Percentiles rank a stretch among this genome's conserved stretches.
These are phyloP conservation scores for Oscheius sp. DNA, from an alignment of 2,888 invertebrate genomes.

Conservation along the genomic window DNA sequence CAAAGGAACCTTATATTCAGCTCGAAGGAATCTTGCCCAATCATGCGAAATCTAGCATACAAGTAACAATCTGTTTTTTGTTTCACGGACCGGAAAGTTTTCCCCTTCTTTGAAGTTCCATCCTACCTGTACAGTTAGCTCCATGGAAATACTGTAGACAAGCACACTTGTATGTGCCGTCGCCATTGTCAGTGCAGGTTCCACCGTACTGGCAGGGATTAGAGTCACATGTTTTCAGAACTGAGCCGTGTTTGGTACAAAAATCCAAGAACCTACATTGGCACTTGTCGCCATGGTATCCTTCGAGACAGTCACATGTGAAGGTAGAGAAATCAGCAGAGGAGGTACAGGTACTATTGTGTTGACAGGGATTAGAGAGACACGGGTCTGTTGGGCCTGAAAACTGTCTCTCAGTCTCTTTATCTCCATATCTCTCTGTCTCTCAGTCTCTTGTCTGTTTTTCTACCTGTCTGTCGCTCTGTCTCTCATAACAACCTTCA, in stretches of 20 bases:
- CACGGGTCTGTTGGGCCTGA: neutral
- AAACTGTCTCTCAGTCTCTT: neutral
- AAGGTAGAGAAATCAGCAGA: neutral
- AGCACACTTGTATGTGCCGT: neutral
- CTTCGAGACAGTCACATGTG: neutral
- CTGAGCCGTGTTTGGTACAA: neutral
- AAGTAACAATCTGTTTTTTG: too few relatives aligned
- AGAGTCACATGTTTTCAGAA: neutral
- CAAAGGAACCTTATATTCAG: too few relatives aligned
- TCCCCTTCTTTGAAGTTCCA: too few relatives aligned
- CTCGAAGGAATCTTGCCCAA: too few relatives aligned
- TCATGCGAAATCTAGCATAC: too few relatives aligned
- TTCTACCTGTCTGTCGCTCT: too few relatives aligned
- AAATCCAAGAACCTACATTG: neutral
- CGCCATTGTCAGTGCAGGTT: neutral
- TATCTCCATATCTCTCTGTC: too few relatives aligned
- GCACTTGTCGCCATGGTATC: neutral
- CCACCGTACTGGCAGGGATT: slow-evolving; percentile 4
- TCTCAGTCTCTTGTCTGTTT: too few relatives aligned
- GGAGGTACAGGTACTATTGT: neutral
- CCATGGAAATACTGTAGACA: neutral
- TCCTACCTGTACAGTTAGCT: neutral
- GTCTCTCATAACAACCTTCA: neutral
- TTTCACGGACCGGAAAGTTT: too few relatives aligned
- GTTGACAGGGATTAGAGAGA: neutral